These are phyloP conservation scores for Ageneiosus marmoratus DNA, from an alignment of 2,113 vertebrate genomes.

Conservation along the genomic window DNA sequence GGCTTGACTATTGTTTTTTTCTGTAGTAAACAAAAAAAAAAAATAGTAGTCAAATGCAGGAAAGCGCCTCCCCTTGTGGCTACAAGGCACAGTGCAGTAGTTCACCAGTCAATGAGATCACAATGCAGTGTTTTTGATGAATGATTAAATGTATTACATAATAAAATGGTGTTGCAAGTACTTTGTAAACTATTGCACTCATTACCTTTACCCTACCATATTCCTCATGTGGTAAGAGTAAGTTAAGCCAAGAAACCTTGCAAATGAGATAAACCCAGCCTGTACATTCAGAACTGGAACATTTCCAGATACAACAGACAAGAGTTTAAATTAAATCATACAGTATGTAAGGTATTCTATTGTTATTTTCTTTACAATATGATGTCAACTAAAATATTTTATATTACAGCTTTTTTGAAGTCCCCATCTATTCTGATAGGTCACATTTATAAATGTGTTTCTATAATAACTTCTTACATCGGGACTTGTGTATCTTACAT, in stretches of 20 bases:
- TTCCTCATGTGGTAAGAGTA: background rate
- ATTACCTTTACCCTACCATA: background rate
- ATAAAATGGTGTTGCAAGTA: background rate
- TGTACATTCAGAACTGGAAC: background rate
- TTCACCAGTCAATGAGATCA: background rate
- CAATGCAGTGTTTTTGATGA: too few relatives aligned
- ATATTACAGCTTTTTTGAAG: background rate
- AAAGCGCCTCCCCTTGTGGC: slow-evolving; percentile 35
- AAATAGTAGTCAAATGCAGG: background rate
- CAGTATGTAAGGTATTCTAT: background rate
- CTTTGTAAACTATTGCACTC: background rate
- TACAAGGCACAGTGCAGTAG: background rate
- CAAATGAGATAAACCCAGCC: background rate
- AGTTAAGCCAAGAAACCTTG: background rate
- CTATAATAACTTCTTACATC: background rate
- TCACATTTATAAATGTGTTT: too few relatives aligned
- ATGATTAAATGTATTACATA: background rate
- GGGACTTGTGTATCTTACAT: background rate
- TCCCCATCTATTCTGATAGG: background rate
- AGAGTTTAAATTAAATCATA: background rate
- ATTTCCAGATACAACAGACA: background rate
- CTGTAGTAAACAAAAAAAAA: background rate
- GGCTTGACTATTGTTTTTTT: background rate
- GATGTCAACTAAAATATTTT: background rate
- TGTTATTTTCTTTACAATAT: background rate